Percentiles rank a stretch among this genome's conserved stretches.
phyloP scores from a whole-genome alignment of 2,888 invertebrate species.

The Pollenia angustigena region DNA sequence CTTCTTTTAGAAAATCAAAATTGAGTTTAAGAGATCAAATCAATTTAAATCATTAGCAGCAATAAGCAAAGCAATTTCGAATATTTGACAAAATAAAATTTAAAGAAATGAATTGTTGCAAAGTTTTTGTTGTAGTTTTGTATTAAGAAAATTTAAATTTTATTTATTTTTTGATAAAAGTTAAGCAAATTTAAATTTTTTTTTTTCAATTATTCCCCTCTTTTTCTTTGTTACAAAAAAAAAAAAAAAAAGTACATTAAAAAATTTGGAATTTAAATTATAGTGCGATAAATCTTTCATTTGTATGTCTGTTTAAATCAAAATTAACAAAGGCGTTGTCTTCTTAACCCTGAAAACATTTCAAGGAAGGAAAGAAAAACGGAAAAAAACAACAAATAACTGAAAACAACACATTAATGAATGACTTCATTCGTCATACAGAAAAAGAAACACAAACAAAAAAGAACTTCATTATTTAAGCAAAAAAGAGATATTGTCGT shows the following conservation, averaged over 20 bases:
- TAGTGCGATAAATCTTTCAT: slow-evolving; percentile 58
- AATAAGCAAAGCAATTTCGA: neutral
- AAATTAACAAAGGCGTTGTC: slow-evolving; percentile 69
- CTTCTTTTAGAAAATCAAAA: neutral
- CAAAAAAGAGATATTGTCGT: slow-evolving; percentile 15
- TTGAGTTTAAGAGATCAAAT: slow-evolving; percentile 44
- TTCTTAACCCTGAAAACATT: slow-evolving; percentile 52
- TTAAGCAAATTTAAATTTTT: neutral
- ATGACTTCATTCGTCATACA: slow-evolving; percentile 72
- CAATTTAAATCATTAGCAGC: slow-evolving; percentile 41
- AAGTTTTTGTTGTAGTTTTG: neutral
- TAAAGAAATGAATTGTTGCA: neutral
- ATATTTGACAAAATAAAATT: neutral
- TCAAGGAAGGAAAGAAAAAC: slow-evolving; percentile 32
- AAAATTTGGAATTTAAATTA: slow-evolving; percentile 52
- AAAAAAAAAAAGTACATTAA: neutral
- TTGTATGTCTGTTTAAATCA: slow-evolving; percentile 59
- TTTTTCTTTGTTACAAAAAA: neutral
- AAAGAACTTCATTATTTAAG: slow-evolving; percentile 58
- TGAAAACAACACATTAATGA: slow-evolving; percentile 48
- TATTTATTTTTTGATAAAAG: neutral
- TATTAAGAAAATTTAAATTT: neutral
- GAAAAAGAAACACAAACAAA: slow-evolving; percentile 7
- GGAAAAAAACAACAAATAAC: neutral
- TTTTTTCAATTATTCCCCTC: slow-evolving; percentile 1